Percentiles rank a stretch among this genome's conserved stretches.
Conservation (phyloP, 2,113 vertebrate species). For the Pteruthius melanotis region DNA sequence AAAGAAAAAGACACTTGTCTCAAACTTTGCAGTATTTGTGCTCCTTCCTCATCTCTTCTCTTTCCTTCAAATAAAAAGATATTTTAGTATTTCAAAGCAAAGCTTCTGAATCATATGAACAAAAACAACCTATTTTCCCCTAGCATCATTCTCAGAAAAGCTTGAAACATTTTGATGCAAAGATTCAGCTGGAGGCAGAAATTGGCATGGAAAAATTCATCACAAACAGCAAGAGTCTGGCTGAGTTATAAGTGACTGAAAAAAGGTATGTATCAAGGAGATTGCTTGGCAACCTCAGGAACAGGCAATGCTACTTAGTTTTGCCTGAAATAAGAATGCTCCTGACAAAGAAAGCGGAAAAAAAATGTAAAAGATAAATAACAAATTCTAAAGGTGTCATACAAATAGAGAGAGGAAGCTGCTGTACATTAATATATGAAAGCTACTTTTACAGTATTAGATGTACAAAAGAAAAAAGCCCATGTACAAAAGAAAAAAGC, state of each 20-base stretch:
- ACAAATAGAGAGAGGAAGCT: neutral
- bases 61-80: neutral
- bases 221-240: neutral
- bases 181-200: slow-evolving; percentile 43
- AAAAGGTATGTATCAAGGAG: neutral
- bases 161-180: neutral
- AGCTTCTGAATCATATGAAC: neutral
- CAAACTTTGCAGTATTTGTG: neutral
- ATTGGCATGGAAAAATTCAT: slow-evolving; percentile 30
- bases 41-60: neutral
- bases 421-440: neutral
- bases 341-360: neutral
- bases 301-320: neutral
- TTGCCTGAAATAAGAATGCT: neutral
- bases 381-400: neutral
- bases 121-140: slow-evolving; percentile 3
- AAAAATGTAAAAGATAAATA: neutral
- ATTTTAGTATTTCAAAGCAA: neutral
- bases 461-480: neutral
- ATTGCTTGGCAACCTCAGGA: neutral
- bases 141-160: neutral
- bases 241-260: slow-evolving; percentile 25
- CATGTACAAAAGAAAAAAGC: neutral
- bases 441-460: neutral
- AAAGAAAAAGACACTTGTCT: neutral